These are phyloP conservation scores for Semibalanus balanoides DNA, from an alignment of 1,140 invertebrate species.

Conservation along the genomic window DNA sequence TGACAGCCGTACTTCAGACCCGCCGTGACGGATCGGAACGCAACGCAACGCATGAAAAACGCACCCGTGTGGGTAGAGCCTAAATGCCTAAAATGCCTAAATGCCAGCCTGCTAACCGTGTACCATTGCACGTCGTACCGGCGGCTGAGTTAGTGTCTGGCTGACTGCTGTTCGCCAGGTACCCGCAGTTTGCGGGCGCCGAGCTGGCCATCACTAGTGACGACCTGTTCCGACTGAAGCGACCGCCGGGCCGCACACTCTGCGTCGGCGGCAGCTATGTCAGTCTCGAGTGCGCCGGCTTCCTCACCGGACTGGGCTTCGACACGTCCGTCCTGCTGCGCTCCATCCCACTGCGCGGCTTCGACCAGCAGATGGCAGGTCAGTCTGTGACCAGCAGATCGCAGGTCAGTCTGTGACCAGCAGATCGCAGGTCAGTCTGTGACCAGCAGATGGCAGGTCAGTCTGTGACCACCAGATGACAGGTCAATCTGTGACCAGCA, in stretches of 20 bases:
- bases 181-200: conserved; percentile 71
- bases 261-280: conserved; percentile 91
- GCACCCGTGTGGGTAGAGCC: too few relatives aligned
- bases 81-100: too few relatives aligned
- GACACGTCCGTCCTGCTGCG: conserved; percentile 77
- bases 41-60: too few relatives aligned
- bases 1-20: too few relatives aligned
- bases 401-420: too few relatives aligned
- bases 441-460: too few relatives aligned
- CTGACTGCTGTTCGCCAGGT: too few relatives aligned
- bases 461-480: conserved; percentile 99
- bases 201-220: conserved; percentile 91
- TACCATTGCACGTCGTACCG: too few relatives aligned
- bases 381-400: too few relatives aligned
- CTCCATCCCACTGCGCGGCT: conserved; percentile 83
- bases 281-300: conserved; percentile 92
- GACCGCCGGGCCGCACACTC: conserved; percentile 83
- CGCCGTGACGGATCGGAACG: too few relatives aligned
- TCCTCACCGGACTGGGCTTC: conserved; percentile 73
- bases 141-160: too few relatives aligned
- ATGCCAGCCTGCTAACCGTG: too few relatives aligned
- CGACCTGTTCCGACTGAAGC: conserved; percentile 81
- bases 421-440: conserved; percentile 66
- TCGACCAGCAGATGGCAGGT: conserved; percentile 91
- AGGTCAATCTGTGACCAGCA: conserved; percentile 14